Evolutionary conservation across 2,113 vertebrate species (phyloP), one percentile per base, ranked within the genome.

Genomic region (Oreotragus oreotragus): DNA sequence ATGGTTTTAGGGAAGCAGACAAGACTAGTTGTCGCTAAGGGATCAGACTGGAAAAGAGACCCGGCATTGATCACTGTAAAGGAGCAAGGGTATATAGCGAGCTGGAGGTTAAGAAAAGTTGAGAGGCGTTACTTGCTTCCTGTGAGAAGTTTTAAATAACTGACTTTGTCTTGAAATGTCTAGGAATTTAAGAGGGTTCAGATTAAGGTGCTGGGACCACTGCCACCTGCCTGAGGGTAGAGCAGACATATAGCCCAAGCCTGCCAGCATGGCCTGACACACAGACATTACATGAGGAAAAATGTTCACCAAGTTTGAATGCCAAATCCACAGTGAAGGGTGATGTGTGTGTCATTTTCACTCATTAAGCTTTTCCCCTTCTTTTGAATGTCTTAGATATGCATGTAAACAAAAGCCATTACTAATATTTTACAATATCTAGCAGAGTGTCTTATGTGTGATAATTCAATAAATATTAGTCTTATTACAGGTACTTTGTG

Each of bases 401-500:
- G 12, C 86, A 66, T n/a, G 47, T 77, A 62, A 70, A 95, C 16
- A 84, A 91, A 95, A 89, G 60, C 39, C 57, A 5, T 39, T 87
- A 39, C 28, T 97, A 70, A 55, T 49, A 73, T 90, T 96, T 92
- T 73, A 93, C 49, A 80, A 70, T 55, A 73, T 7, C 49, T 88
- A 90, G 64, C 66, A 96, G 60, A 96, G 33, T 89, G 39, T 96
- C 91, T 84, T 93, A 81, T 4, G 4, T 88, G 66, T 89, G 62
- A 81, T 90, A 93, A 92, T 47, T 96, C 53, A 96, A 77, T 91
- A 96, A 87, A 77, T 83, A 90, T 47, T 80, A 57, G 47, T n/a
- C 53, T 94, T 87, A 9, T 70, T 87, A 57, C 45, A 85, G 80
- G 77, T 85, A 91, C 88, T 87, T 92, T 98, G 97, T 98, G 97